A percentile compares a stretch with the other conserved stretches of the same genome.
Conservation (phyloP, 2,797 vertebrate species). For the Aldrovandia affinis region DNA sequence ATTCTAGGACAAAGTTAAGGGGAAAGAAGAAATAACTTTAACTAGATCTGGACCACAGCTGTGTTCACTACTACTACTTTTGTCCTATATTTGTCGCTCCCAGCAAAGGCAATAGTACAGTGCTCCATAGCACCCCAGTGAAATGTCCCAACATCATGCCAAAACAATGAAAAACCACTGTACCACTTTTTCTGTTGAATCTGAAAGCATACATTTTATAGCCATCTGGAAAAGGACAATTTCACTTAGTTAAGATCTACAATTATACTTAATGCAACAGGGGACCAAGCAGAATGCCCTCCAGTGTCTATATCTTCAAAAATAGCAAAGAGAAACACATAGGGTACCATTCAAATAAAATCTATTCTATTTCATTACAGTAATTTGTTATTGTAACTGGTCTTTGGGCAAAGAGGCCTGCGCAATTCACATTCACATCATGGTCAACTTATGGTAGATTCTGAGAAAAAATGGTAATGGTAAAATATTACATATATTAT, state of each 20-base stretch:
- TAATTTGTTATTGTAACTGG: background rate
- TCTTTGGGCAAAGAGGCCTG: too few relatives aligned
- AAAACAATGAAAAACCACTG: background rate
- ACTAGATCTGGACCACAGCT: background rate
- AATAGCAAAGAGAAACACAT: background rate
- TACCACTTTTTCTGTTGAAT: background rate
- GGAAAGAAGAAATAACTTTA: background rate
- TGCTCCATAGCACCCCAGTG: background rate
- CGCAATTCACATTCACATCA: too few relatives aligned
- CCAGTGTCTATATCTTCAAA: background rate
- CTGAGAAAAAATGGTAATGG: too few relatives aligned
- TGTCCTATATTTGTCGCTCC: background rate
- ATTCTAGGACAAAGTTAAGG: background rate
- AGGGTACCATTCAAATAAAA: background rate
- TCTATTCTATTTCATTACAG: background rate
- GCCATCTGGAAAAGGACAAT: background rate
- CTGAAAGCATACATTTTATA: background rate
- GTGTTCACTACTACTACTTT: background rate
- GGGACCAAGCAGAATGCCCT: background rate
- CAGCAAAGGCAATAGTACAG: background rate
- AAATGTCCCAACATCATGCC: background rate
- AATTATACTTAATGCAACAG: background rate
- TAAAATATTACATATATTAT: too few relatives aligned
- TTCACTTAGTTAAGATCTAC: background rate
- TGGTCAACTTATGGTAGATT: too few relatives aligned